These are phyloP conservation scores for Thereva unica DNA, from an alignment of 2,888 invertebrate species.

Conservation along the genomic window DNA sequence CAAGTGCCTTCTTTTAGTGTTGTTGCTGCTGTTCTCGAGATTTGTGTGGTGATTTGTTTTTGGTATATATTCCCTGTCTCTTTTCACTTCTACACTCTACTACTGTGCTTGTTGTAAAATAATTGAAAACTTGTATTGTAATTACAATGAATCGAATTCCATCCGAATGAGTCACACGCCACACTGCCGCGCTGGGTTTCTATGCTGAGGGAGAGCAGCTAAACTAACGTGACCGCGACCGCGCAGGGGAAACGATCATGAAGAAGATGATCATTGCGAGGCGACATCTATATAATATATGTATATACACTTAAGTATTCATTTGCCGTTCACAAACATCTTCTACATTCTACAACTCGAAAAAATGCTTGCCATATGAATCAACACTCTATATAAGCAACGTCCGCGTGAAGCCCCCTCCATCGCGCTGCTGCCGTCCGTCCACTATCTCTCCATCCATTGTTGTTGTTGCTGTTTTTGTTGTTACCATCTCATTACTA, in stretches of 20 bases:
- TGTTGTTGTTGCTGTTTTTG: neutral
- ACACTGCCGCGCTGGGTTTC: neutral
- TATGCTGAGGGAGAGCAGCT: slow-evolving; percentile 21
- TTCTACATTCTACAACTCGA: slow-evolving; percentile 4
- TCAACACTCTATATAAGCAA: too few relatives aligned
- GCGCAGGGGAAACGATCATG: too few relatives aligned
- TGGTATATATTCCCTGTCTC: slow-evolving; percentile 8
- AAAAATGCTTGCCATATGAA: neutral
- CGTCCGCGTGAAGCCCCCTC: neutral
- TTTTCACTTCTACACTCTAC: neutral
- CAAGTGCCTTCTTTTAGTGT: slow-evolving; percentile 15
- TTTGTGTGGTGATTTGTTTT: slow-evolving; percentile 9
- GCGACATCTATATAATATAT: slow-evolving; percentile 6
- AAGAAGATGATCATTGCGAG: too few relatives aligned
- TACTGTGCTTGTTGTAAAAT: slow-evolving; percentile 23
- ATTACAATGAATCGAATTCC: slow-evolving; percentile 46
- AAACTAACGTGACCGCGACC: too few relatives aligned
- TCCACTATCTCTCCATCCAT: neutral
- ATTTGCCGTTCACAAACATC: neutral
- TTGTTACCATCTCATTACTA: too few relatives aligned
- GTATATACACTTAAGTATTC: neutral
- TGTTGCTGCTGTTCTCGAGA: neutral
- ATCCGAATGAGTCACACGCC: slow-evolving; percentile 43
- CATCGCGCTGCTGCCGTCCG: neutral
- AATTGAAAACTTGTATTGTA: slow-evolving; percentile 31